Conservation (phyloP, 2,888 invertebrate genomes). For the Andrena flavipes region DNA sequence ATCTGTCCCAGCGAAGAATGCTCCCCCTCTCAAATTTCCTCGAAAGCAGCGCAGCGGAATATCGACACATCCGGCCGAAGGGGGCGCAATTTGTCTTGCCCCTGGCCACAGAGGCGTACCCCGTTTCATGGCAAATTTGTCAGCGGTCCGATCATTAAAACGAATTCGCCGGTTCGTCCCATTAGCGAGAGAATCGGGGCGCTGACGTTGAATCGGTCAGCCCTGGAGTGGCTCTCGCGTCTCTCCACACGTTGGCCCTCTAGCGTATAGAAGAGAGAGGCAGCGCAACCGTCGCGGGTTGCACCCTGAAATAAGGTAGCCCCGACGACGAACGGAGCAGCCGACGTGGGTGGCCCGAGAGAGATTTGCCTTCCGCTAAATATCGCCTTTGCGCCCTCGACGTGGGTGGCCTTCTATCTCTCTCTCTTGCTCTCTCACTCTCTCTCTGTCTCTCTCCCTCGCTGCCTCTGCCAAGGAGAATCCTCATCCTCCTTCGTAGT, state of each 20-base stretch:
- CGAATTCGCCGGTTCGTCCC: constrained; percentile 44
- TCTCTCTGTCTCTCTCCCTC: constrained; percentile 24
- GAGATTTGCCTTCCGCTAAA: constrained; percentile 84
- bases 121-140: constrained; percentile 47
- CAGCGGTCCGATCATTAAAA: constrained; percentile 51
- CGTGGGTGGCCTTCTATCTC: constrained; percentile 80
- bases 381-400: constrained; percentile 84
- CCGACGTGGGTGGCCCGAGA: constrained; percentile 83
- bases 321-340: constrained; percentile 74
- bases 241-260: constrained; percentile 13
- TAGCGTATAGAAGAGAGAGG: constrained; percentile 21
- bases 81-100: constrained; percentile 33
- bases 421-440: constrained; percentile 51
- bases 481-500: constrained; percentile 62
- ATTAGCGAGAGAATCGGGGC: constrained; percentile 48
- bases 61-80: constrained; percentile 21
- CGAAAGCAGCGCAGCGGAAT: not conserved
- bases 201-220: constrained; percentile 28
- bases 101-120: constrained; percentile 9
- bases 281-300: constrained; percentile 57
- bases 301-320: constrained; percentile 80
- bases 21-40: not conserved
- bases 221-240: constrained; percentile 31
- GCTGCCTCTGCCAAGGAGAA: constrained; percentile 63
- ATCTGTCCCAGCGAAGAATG: too few relatives aligned